Evolutionary conservation across 1,140 invertebrate species (phyloP).

Genomic region (Cyphomyrmex costatus): DNA sequence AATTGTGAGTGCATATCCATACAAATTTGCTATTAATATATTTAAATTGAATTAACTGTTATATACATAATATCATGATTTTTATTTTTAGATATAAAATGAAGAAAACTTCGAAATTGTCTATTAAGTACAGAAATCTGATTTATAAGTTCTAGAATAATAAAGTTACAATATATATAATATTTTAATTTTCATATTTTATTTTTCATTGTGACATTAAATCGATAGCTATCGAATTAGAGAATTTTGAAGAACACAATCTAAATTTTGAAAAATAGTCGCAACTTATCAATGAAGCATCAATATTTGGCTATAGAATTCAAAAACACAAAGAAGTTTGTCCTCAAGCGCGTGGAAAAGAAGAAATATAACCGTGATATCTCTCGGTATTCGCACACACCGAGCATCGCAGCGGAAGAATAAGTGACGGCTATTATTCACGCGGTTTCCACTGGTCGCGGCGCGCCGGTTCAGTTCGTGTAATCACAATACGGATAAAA

Average conservation of each 20-base stretch:
- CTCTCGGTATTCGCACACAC: background rate
- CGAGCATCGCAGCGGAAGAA: conserved; percentile 16
- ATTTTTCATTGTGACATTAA: background rate
- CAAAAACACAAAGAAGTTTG: conserved; percentile 6
- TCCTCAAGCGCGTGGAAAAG: background rate
- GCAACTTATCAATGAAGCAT: background rate
- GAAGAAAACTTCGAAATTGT: background rate
- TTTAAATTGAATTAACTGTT: background rate
- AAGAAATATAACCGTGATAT: conserved; percentile 43
- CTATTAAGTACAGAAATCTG: background rate
- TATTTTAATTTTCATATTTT: conserved; percentile 17
- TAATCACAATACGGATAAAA: conserved; percentile 40
- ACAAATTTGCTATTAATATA: no score
- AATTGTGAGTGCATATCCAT: no score
- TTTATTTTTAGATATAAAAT: background rate
- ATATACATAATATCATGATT: background rate
- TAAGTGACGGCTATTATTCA: conserved; percentile 36
- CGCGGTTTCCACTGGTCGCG: background rate
- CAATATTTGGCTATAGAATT: conserved; percentile 27
- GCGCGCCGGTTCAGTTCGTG: conserved; percentile 2
- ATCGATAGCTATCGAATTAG: background rate
- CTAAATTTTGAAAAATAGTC: background rate
- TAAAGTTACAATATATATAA: background rate
- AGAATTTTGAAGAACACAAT: background rate
- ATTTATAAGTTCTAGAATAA: background rate